Evolutionary conservation across 2,797 vertebrate species (phyloP).

Genomic region (Xiphophorus birchmanni): DNA sequence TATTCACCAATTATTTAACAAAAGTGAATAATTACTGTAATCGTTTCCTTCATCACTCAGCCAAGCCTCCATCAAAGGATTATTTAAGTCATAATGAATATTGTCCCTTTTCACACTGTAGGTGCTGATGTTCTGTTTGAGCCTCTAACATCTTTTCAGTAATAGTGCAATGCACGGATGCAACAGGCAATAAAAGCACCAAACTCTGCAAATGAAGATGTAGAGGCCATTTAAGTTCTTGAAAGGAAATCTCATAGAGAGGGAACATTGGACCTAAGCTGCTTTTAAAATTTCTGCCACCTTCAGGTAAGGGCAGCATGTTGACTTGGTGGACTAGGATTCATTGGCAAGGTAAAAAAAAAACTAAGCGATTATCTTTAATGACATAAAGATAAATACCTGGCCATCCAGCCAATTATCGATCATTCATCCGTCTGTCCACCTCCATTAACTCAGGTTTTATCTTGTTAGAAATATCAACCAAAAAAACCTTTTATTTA

Average conservation of each 20-base stretch:
- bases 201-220: neutral
- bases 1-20: slow-evolving; percentile 8
- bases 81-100: neutral
- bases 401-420: neutral
- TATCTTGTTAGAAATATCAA: neutral
- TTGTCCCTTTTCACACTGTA: neutral
- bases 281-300: neutral
- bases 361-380: neutral
- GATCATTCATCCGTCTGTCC: neutral
- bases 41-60: slow-evolving; percentile 13
- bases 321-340: neutral
- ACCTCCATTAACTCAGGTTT: neutral
- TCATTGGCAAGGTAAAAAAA: neutral
- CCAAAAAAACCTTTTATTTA: neutral
- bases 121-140: neutral
- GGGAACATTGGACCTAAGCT: neutral
- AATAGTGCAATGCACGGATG: neutral
- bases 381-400: neutral
- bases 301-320: neutral
- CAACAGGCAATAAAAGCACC: neutral
- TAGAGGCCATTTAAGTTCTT: neutral
- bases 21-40: neutral
- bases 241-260: neutral
- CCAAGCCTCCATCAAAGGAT: neutral
- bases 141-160: neutral